Percentiles rank a stretch among this genome's conserved stretches.
These are phyloP conservation scores for Trachelus iudaicus DNA, from an alignment of 2,888 invertebrate genomes.

Conservation along the genomic window DNA sequence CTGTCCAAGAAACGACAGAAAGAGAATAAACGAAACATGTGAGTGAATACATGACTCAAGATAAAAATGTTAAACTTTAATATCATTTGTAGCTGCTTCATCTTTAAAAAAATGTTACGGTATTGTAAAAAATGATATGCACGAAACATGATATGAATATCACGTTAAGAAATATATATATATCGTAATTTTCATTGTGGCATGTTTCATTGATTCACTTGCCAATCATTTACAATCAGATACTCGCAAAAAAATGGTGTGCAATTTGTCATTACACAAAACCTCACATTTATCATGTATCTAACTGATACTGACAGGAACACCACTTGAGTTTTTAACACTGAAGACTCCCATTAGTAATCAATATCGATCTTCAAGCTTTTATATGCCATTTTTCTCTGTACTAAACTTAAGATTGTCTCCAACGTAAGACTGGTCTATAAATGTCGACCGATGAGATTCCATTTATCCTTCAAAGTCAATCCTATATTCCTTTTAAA, in stretches of 20 bases:
- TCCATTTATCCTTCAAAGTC: background rate
- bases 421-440: background rate
- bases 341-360: background rate
- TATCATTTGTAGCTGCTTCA: background rate
- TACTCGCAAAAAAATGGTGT: background rate
- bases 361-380: background rate
- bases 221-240: background rate
- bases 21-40: background rate
- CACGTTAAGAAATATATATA: background rate
- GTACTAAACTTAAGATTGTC: background rate
- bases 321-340: background rate
- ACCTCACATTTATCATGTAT: background rate
- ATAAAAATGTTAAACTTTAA: background rate
- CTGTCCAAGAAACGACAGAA: background rate
- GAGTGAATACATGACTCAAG: background rate
- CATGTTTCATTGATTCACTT: background rate
- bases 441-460: background rate
- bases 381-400: background rate
- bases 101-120: background rate
- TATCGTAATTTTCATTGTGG: background rate
- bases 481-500: constrained; percentile 5
- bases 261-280: background rate
- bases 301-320: background rate
- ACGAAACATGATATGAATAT: background rate
- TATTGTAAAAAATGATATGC: background rate